Evolutionary conservation across 2,888 invertebrate genomes (phyloP).

Genomic region (Lacanobia wlatinum): DNA sequence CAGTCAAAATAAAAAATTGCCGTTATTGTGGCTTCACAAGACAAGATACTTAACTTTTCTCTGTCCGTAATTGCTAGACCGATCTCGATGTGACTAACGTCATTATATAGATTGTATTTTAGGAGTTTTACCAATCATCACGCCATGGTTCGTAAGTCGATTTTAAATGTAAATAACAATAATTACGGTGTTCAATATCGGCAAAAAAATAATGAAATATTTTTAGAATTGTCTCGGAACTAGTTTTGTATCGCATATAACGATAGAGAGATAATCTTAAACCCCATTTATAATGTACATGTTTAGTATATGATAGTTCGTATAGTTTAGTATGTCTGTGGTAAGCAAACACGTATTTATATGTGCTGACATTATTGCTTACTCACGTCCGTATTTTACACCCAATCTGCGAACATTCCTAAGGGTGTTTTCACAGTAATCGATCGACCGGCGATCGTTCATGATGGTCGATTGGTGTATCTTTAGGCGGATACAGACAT

Average conservation of each 20-base stretch:
- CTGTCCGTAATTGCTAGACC: constrained; percentile 59
- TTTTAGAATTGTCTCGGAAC: constrained; percentile 72
- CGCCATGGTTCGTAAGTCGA: constrained; percentile 55
- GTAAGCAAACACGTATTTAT: constrained; percentile 56
- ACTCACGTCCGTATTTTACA: constrained; percentile 29
- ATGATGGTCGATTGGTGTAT: background rate
- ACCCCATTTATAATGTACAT: constrained; percentile 75
- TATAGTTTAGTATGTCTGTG: constrained; percentile 66
- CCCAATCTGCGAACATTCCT: constrained; percentile 22
- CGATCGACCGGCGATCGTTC: too few relatives aligned
- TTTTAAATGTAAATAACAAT: constrained; percentile 74
- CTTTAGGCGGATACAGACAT: too few relatives aligned
- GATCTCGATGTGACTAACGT: constrained; percentile 49
- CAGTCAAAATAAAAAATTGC: constrained; percentile 4
- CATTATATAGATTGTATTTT: constrained; percentile 53
- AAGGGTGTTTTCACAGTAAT: background rate
- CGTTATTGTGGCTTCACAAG: constrained; percentile 16
- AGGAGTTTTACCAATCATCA: constrained; percentile 48
- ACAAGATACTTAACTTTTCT: constrained; percentile 42
- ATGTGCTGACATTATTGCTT: constrained; percentile 44
- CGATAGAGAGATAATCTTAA: constrained; percentile 73
- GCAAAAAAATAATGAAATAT: constrained; percentile 66
- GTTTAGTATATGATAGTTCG: constrained; percentile 64
- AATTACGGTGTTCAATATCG: constrained; percentile 79
- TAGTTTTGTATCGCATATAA: constrained; percentile 81